Evolutionary conservation across 2,113 vertebrate species (phyloP).

Genomic region (Eulemur macaco): DNA sequence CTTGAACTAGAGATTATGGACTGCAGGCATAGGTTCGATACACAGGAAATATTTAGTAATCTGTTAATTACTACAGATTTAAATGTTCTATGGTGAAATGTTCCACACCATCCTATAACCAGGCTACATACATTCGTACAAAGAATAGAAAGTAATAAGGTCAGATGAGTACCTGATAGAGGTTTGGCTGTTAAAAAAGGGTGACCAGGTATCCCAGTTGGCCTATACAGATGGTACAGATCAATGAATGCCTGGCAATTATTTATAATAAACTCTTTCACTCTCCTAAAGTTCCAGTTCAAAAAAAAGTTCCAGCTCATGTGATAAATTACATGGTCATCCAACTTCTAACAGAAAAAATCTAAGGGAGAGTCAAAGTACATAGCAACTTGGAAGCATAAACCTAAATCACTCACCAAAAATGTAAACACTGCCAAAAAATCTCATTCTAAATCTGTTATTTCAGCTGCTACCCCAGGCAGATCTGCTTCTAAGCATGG

Average conservation of each 20-base stretch:
- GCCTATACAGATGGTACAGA: not conserved
- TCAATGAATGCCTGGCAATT: not conserved
- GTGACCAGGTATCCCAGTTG: not conserved
- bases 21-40: not conserved
- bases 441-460: not conserved
- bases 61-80: conserved; percentile 3
- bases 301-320: not conserved
- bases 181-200: not conserved
- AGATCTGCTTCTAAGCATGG: not conserved
- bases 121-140: not conserved
- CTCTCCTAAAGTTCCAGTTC: not conserved
- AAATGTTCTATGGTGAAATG: not conserved
- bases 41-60: not conserved
- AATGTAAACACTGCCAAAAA: not conserved
- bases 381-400: not conserved
- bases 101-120: not conserved
- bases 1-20: not conserved
- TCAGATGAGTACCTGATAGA: not conserved
- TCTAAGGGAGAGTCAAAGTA: not conserved
- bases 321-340: not conserved
- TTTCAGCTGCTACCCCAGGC: not conserved
- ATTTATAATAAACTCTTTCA: not conserved
- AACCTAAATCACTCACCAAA: not conserved
- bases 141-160: conserved; percentile 13
- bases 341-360: not conserved